Conservation (phyloP, 35 echinoderm and acorn worm species). For the Nesometra sesokonis region DNA sequence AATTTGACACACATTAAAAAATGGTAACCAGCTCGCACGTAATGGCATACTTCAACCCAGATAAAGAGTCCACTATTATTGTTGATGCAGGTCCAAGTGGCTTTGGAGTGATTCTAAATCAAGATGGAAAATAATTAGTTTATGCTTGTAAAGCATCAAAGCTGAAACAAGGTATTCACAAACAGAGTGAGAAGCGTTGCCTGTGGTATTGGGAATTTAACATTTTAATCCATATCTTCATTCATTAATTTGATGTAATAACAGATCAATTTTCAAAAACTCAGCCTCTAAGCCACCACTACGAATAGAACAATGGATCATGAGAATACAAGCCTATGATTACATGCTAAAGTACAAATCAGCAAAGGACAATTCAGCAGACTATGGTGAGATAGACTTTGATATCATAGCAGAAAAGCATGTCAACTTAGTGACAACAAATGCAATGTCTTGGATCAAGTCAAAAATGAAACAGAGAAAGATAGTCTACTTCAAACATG, state of each 20-base stretch:
- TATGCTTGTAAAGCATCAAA: not conserved
- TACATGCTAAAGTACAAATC: conserved; percentile 42
- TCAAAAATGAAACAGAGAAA: conserved; percentile 18
- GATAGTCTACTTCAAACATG: conserved; percentile 33
- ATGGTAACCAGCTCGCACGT: not conserved
- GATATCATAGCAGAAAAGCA: conserved; percentile 48
- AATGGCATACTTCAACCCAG: conserved; percentile 18
- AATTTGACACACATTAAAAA: conserved; percentile 36
- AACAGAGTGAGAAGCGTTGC: conserved; percentile 49
- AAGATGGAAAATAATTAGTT: not conserved
- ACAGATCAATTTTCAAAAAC: conserved; percentile 80
- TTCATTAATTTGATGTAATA: conserved; percentile 32
- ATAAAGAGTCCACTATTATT: not conserved
- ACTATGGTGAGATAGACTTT: conserved; percentile 11
- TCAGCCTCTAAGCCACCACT: conserved; percentile 46
- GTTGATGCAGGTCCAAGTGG: conserved; percentile 25
- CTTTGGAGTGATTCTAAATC: not conserved
- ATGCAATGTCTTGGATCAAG: conserved; percentile 32
- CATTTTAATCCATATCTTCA: conserved; percentile 66
- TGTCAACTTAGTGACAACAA: conserved; percentile 21
- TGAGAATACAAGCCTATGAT: conserved; percentile 48
- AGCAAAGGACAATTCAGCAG: conserved; percentile 31
- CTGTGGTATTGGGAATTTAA: conserved; percentile 52
- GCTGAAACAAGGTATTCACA: conserved; percentile 48
- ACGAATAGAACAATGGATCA: conserved; percentile 70